Evolutionary conservation across 2,888 invertebrate species (phyloP), one percentile per base, ranked within the genome.

Genomic region (Blastobasis adustella): DNA sequence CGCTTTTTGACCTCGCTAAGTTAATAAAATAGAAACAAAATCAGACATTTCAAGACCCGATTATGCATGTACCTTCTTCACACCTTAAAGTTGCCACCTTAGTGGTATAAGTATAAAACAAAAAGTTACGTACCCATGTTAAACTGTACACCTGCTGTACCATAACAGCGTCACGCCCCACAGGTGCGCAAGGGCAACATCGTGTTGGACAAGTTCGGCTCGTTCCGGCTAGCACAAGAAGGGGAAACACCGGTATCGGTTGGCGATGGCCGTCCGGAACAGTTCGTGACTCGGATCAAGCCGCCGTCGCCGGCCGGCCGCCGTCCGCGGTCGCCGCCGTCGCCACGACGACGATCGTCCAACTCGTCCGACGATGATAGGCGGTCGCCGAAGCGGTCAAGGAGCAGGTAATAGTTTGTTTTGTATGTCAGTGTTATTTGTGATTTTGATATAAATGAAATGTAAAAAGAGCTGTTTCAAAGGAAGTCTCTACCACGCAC

Each of bases 141-240:
- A 23, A 23, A 23, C 23, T 23, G 23, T 23, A 23, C 23, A 23
- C 23, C 23, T 23, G 23, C 23, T 23, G 23, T 23, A 23, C 23
- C 23, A 23, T 23, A 23, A 23, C 23, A 23, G 23, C 23, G 23
- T 23, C 23, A 23, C 44, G 5, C 36, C 10, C 37, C n/a, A 49
- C 81, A 71, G 90, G 91, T 67, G 71, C 92, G 76, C 61, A 89
- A 89, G 62, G 88, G 86, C 63, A 87, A 88, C 67, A 91, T 93
- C 51, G 93, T 93, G 10, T 79, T 93, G 58, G 93, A 94, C 76
- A 93, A 93, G 76, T 93, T 94, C 69, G 93, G 93, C 0, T 91
- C 93, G 59, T 91, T 93, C 82, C 90, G 93, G 0, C 76, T 93
- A 59, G 92, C 92, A 44, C 82, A 90, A 52, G 91, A 91, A 48